Evolutionary conservation across 2,113 vertebrate genomes (phyloP), one percentile per base, ranked within the genome.

Genomic region (Scomber colias): DNA sequence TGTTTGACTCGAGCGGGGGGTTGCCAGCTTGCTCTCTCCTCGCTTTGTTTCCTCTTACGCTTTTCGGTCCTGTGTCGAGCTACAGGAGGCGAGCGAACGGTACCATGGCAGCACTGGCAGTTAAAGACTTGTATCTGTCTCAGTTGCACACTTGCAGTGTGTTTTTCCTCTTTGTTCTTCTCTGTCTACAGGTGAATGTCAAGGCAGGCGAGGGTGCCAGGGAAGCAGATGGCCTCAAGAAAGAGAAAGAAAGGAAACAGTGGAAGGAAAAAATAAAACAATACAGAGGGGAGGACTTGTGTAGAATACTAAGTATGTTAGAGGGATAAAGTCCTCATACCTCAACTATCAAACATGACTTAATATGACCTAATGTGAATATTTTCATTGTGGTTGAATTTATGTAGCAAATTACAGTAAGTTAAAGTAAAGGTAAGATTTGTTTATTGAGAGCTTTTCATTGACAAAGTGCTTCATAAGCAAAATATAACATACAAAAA

Each of bases 211-310:
- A n/a, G 13, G 87, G 5, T 81, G 95, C 96, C 96, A 96, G 95
- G 89, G 90, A 89, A 95, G 95, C 97, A 97, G 97, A 97, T 98
- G 96, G 95, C 93, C 44, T 76, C 55, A 71, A 81, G 69, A 66
- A 77, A 70, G 74, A 74, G 68, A 69, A 45, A 74, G 64, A 73
- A 60, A 65, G 51, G 16, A 30, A 72, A 62, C 49, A 67, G 48
- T 46, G 69, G 3, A 73, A 77, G 59, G 64, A 81, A 57, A 31
- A 31, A 71, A n/a, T 3, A 68, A 72, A 75, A 15, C 46, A 24
- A 85, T 78, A 40, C 35, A 9, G 75, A 66, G 53, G 49, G 75
- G 24, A 21, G 48, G 55, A 70, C 31, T 64, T 65, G 83, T 48
- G 46, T 66, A 77, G 83, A 89, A 81, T 84, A 78, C 51, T 65